phyloP scores from a whole-genome alignment of 2,113 vertebrate species.

The Hippocampus abdominalis region DNA sequence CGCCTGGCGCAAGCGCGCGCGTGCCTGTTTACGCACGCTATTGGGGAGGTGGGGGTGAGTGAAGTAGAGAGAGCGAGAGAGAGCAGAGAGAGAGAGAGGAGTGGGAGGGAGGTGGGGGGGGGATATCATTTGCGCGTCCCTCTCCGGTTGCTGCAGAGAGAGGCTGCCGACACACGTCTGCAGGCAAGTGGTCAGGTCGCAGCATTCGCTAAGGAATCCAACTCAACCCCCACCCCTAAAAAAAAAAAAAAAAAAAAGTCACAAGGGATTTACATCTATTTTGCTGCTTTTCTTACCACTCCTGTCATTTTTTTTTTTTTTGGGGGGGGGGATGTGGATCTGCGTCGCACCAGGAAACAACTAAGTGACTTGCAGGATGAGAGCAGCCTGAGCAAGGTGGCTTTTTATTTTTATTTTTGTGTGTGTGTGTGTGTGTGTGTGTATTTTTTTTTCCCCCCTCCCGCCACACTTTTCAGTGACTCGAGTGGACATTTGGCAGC shows the following conservation, averaged over 20 bases:
- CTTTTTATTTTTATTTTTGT: slow-evolving; percentile 27
- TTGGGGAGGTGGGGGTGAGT: slow-evolving; percentile 56
- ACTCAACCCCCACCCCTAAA: not conserved
- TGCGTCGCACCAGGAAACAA: slow-evolving; percentile 31
- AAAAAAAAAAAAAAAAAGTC: slow-evolving; percentile 12
- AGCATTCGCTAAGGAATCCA: slow-evolving; percentile 70
- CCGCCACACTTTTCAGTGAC: slow-evolving; percentile 11
- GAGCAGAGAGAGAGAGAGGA: slow-evolving; percentile 26
- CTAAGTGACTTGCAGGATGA: slow-evolving; percentile 48
- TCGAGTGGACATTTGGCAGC: not conserved
- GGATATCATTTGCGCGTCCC: slow-evolving; percentile 95
- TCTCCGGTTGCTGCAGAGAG: slow-evolving; percentile 91
- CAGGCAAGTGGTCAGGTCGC: slow-evolving; percentile 84
- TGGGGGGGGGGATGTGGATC: slow-evolving; percentile 42
- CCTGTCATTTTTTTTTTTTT: not conserved
- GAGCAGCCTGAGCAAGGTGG: slow-evolving; percentile 33
- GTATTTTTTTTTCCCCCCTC: slow-evolving; percentile 33
- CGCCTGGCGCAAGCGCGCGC: slow-evolving; percentile 78
- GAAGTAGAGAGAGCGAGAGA: slow-evolving; percentile 20
- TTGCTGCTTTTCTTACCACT: not conserved
- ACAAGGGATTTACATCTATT: slow-evolving; percentile 60
- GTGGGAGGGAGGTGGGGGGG: slow-evolving; percentile 52
- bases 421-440: fast-evolving
- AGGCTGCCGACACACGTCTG: slow-evolving; percentile 85
- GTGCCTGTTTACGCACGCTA: slow-evolving; percentile 78